phyloP scores from a whole-genome alignment of 1,140 invertebrate genomes.

The Zaprionus lachaisei region DNA sequence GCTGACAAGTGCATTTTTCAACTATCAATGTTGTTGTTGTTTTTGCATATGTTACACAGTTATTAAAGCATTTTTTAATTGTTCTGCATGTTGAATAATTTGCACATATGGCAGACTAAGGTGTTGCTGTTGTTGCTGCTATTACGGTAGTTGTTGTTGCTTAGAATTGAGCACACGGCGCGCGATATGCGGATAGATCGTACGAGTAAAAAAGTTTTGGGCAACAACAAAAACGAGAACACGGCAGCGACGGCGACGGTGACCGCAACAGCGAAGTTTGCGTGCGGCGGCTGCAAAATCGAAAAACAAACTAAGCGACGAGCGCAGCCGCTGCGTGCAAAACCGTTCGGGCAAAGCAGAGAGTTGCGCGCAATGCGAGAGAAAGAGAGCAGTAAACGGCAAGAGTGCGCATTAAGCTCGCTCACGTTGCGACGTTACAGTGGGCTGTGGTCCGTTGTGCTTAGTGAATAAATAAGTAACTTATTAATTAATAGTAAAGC shows the following conservation, averaged over 20 bases:
- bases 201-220: constrained; percentile 53
- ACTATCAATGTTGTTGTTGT: constrained; percentile 6
- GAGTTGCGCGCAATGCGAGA: neutral
- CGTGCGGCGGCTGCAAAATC: constrained; percentile 26
- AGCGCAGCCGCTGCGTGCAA: constrained; percentile 41
- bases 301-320: constrained; percentile 46
- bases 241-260: neutral
- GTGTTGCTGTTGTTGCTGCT: constrained; percentile 3
- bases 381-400: neutral
- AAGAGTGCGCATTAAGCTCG: neutral
- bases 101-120: constrained; percentile 67
- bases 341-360: constrained; percentile 22
- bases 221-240: constrained; percentile 37
- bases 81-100: constrained; percentile 47
- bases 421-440: neutral
- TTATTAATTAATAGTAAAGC: too few relatives aligned
- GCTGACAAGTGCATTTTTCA: constrained; percentile 53
- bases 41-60: constrained; percentile 12
- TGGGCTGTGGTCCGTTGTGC: neutral
- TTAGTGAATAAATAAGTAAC: neutral
- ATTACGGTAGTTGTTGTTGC: constrained; percentile 28
- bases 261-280: constrained; percentile 15
- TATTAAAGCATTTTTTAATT: constrained; percentile 29
- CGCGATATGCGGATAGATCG: constrained; percentile 63
- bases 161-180: constrained; percentile 62